Evolutionary conservation across 2,797 vertebrate species (phyloP).

Genomic region (Chaetophractus vellerosus): DNA sequence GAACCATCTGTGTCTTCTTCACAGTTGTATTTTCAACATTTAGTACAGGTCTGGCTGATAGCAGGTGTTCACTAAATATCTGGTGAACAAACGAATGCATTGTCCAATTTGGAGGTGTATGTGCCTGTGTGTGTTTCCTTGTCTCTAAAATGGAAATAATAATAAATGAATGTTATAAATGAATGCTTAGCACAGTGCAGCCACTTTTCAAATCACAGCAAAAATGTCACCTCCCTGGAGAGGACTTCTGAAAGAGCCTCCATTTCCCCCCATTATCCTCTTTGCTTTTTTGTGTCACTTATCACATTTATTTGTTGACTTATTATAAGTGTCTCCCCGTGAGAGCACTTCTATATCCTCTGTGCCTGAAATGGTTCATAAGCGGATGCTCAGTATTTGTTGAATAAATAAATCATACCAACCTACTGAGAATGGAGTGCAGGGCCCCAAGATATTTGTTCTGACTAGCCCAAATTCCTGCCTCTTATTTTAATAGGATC

Average conservation of each 20-base stretch:
- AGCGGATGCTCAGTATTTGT: background rate
- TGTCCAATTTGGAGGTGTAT: background rate
- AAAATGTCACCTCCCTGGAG: background rate
- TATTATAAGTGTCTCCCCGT: background rate
- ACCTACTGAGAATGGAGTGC: background rate
- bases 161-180: background rate
- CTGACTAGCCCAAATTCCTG: background rate
- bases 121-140: background rate
- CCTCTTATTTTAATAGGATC: background rate
- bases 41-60: background rate
- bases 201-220: background rate
- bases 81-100: background rate
- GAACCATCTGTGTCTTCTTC: background rate
- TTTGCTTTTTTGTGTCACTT: background rate
- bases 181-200: background rate
- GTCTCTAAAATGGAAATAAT: background rate
- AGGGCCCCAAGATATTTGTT: background rate
- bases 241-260: background rate
- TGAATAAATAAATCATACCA: conserved; percentile 3
- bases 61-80: background rate
- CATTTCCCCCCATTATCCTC: background rate
- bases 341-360: background rate
- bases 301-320: background rate
- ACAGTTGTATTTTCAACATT: background rate
- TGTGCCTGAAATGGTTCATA: conserved; percentile 28